Evolutionary conservation across 30 jellyfish, hydroid and myxozoan species (phyloP).

Genomic region (Mastigias papua): DNA sequence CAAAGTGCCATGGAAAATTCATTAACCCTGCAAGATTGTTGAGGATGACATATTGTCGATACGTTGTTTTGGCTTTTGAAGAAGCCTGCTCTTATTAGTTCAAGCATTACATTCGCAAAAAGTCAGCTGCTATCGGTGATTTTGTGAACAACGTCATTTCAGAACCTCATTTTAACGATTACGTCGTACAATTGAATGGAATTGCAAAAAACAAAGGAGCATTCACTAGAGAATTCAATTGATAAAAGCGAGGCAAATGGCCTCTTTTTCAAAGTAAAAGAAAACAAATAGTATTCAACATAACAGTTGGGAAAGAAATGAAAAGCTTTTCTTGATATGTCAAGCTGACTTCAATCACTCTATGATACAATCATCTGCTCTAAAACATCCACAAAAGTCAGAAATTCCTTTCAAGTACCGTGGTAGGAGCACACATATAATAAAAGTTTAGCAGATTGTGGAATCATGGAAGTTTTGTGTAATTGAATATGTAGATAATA

Average conservation of each 20-base stretch:
- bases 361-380: too few species aligned
- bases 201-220: neutral
- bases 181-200: neutral
- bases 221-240: neutral
- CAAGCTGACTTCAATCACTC: too few species aligned
- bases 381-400: too few species aligned
- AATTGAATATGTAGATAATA: too few species aligned
- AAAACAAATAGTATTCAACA: too few species aligned
- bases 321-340: too few species aligned
- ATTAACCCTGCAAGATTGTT: neutral
- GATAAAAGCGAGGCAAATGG: neutral
- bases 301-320: too few species aligned
- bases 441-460: too few species aligned
- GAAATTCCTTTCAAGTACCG: too few species aligned
- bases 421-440: too few species aligned
- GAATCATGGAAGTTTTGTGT: too few species aligned
- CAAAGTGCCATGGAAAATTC: neutral
- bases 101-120: neutral
- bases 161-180: neutral
- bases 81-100: slow-evolving; percentile 1
- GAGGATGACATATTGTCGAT: slow-evolving; percentile 1
- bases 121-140: slow-evolving; percentile 9
- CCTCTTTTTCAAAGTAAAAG: neutral
- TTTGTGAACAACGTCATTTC: neutral
- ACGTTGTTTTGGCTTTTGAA: neutral